Evolutionary conservation across 2,113 vertebrate species (phyloP).

Genomic region (Hystrix cristata): DNA sequence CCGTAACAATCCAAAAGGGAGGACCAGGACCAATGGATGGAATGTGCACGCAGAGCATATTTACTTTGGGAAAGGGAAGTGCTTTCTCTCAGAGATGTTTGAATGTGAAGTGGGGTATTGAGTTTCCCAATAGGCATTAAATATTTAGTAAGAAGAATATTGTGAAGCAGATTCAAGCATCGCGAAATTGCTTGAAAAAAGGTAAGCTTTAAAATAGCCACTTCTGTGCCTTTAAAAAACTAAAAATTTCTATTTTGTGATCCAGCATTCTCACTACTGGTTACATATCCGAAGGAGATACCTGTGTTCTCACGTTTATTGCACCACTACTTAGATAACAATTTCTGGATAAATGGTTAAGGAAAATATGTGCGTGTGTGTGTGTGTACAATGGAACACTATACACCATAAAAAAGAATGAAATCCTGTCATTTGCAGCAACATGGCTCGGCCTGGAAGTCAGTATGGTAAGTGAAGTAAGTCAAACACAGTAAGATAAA

Average conservation of each 20-base stretch:
- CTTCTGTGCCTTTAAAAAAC: not conserved
- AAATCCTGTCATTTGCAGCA: not conserved
- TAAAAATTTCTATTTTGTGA: not conserved
- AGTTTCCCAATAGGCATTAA: not conserved
- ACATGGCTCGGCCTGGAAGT: not conserved
- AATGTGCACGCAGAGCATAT: not conserved
- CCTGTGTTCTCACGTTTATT: not conserved
- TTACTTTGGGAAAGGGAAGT: not conserved
- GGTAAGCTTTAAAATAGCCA: not conserved
- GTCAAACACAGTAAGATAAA: not conserved
- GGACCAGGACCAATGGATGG: no score
- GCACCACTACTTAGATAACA: not conserved
- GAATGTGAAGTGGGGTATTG: not conserved
- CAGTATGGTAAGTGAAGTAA: not conserved
- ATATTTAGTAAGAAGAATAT: not conserved
- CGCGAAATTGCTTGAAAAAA: not conserved
- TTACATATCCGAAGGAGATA: not conserved
- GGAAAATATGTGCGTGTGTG: not conserved
- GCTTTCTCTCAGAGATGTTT: not conserved
- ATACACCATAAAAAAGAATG: not conserved
- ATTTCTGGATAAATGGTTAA: not conserved
- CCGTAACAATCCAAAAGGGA: not conserved
- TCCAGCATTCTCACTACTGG: not conserved
- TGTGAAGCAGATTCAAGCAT: not conserved
- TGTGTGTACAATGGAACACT: not conserved